These are phyloP conservation scores for Trematocara nigrifrons DNA, from an alignment of 2,113 vertebrate species.

Conservation along the genomic window DNA sequence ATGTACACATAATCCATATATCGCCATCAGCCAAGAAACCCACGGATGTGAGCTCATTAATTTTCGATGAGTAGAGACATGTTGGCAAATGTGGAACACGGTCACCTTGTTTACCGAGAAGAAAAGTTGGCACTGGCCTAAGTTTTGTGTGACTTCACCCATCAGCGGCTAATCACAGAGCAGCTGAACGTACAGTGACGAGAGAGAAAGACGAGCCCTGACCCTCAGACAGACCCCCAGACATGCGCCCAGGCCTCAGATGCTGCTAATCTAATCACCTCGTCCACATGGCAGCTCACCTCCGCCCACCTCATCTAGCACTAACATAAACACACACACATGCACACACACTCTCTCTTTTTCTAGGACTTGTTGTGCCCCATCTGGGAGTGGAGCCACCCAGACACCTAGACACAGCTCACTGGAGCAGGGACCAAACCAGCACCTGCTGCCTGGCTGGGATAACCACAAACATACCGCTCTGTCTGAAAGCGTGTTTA, in stretches of 20 bases:
- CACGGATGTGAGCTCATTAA: constrained; percentile 28
- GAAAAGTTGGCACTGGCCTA: constrained; percentile 24
- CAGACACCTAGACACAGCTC: constrained; percentile 52
- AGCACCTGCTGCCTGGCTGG: constrained; percentile 56
- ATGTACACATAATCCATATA: background rate
- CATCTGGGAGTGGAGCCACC: constrained; percentile 48
- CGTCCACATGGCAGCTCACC: constrained; percentile 46
- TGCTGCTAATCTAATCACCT: constrained; percentile 51
- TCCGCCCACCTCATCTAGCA: constrained; percentile 4
- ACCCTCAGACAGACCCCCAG: constrained; percentile 30
- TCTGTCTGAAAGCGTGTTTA: background rate
- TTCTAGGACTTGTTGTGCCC: constrained; percentile 21
- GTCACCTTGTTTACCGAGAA: constrained; percentile 57
- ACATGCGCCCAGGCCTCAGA: constrained; percentile 31
- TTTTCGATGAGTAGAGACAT: constrained; percentile 2
- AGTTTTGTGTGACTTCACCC: constrained; percentile 45
- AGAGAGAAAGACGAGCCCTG: constrained; percentile 34
- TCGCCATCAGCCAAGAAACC: background rate
- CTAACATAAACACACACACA: background rate
- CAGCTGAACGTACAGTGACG: constrained; percentile 8
- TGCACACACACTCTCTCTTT: background rate
- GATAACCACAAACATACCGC: background rate
- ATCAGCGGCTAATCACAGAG: constrained; percentile 37
- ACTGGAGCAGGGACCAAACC: constrained; percentile 56
- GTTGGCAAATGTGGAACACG: constrained; percentile 41